Conservation (phyloP, 2,113 vertebrate genomes). For the Urocitellus parryii region DNA sequence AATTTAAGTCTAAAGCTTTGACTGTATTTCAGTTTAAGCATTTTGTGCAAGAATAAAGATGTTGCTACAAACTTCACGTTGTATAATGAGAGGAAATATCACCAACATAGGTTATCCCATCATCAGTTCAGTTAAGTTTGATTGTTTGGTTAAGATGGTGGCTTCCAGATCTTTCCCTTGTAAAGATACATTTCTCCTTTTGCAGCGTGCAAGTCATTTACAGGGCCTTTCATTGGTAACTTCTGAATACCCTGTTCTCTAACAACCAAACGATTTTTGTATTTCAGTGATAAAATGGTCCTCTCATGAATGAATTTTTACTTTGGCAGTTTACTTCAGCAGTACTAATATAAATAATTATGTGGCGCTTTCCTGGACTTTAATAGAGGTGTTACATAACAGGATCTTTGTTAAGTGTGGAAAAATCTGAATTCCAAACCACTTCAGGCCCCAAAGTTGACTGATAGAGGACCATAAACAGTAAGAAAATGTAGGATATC, state of each 20-base stretch:
- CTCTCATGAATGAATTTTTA: background rate
- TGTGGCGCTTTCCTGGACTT: background rate
- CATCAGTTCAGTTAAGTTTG: background rate
- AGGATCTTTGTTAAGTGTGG: conserved; percentile 6
- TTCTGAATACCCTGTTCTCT: conserved; percentile 24
- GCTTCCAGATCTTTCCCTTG: background rate
- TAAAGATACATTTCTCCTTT: background rate
- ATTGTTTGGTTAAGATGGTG: background rate
- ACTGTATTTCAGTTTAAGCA: conserved; percentile 33
- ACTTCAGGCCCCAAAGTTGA: background rate
- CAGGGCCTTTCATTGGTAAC: background rate
- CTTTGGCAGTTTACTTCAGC: background rate
- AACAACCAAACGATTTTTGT: background rate
- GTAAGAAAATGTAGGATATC: background rate
- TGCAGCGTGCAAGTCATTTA: background rate
- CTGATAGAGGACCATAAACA: background rate
- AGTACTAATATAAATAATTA: background rate
- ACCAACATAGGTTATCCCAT: background rate
- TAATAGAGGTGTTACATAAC: background rate
- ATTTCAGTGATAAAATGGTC: conserved; percentile 36
- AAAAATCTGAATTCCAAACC: conserved; percentile 42
- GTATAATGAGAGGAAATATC: background rate
- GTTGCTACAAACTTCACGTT: background rate
- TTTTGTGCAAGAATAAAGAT: background rate
- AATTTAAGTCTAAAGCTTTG: conserved; percentile 5